Evolutionary conservation across 2,797 vertebrate species (phyloP), one percentile per base, ranked within the genome.

Genomic region (Cygnus olor): DNA sequence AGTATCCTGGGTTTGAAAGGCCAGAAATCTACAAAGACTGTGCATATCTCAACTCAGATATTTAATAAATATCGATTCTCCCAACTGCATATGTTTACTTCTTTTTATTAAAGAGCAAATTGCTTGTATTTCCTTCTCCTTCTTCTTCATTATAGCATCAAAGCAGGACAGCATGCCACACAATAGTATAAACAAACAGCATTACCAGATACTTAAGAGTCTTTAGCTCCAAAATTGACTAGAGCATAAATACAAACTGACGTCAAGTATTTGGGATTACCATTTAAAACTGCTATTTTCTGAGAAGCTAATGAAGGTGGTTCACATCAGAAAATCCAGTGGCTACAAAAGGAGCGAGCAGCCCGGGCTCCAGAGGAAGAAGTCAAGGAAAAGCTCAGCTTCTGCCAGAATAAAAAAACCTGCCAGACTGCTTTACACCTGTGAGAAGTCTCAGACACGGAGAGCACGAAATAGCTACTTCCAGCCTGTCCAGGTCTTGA

Each of bases 191-290:
- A 94, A 91, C 54, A 95, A 94, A 85, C 28, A 89, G 77, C 81
- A 91, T 65, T 90, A 90, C 47, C 79, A 89, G 68, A 79, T 92
- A 96, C n/a, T 85, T 92, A 78, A 65, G 54, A 40, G 76, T 83
- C 61, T 94, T 95, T 87, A 94, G 89, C 65, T 83, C 65, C 94
- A 94, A 88, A 96, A 87, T 69, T 82, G 86, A 83, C 87, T 80
- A 53, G 78, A 95, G 66, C 79, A 72, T 89, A 89, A 93, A 92
- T 60, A 87, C 63, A 94, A 93, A 83, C 69, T 93, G 90, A 95
- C 11, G 15, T 89, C 71, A 95, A 69, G 76, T 51, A 34, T 76
- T 70, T 76, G 76, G 79, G 87, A 92, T 85, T 88, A 80, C 56
- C 40, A 60, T 86, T 94, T 73, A 18, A 87, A 96, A 82, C 1